phyloP scores from a whole-genome alignment of 1,140 invertebrate species.

The Achatina immaculata region DNA sequence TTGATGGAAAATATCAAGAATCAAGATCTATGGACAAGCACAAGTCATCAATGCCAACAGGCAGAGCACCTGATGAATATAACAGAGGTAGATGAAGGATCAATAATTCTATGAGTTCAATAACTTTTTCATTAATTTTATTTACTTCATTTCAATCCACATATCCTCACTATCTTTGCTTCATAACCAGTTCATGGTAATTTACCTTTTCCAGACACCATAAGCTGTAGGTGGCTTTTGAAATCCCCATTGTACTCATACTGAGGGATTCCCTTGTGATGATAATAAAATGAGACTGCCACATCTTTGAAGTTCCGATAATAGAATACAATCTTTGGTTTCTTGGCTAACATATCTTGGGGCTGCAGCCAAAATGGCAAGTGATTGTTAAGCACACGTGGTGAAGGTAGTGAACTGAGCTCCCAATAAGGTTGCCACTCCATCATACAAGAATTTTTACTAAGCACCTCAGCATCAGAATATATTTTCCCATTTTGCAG shows the following conservation, averaged over 20 bases:
- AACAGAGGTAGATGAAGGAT: no score
- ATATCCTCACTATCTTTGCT: no score
- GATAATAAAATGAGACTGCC: constrained; percentile 38
- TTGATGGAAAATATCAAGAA: no score
- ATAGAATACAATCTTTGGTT: constrained; percentile 43
- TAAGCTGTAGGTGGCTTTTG: not conserved
- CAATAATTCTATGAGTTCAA: no score
- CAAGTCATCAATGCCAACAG: no score
- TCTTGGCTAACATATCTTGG: constrained; percentile 24
- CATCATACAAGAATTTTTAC: not conserved
- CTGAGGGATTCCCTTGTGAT: not conserved
- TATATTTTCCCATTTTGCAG: not conserved
- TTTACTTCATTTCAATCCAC: no score
- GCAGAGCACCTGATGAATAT: no score
- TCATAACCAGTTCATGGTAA: no score
- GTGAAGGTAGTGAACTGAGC: constrained; percentile 30
- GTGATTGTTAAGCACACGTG: constrained; percentile 46
- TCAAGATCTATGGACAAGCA: no score
- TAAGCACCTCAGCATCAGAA: not conserved
- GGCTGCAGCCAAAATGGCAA: constrained; percentile 39
- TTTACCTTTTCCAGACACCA: not conserved
- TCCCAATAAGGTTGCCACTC: not conserved
- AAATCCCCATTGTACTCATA: constrained; percentile 4
- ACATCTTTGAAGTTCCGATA: constrained; percentile 48
- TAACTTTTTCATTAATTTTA: no score